phyloP scores from a whole-genome alignment of 2,888 invertebrate genomes.

The Nemoura dubitans region DNA sequence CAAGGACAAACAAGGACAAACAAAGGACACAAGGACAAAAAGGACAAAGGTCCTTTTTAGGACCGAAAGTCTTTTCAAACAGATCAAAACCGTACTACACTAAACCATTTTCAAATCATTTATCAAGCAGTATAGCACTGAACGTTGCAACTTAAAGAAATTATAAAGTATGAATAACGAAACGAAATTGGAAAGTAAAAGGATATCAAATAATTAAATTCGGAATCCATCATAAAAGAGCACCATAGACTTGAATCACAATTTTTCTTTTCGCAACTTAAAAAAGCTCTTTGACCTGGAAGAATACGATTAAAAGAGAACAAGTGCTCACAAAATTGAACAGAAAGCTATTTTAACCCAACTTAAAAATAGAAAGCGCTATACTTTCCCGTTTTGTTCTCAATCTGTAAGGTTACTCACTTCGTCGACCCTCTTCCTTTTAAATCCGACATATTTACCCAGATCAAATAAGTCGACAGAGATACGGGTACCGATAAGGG shows the following conservation, averaged over 20 bases:
- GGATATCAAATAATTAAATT: background rate
- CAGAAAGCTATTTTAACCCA: background rate
- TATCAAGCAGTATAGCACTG: too few species aligned
- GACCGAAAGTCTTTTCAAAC: too few species aligned
- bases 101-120: too few species aligned
- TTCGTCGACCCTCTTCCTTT: background rate
- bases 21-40: too few species aligned
- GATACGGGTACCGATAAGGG: background rate
- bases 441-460: background rate
- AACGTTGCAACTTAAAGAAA: background rate
- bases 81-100: too few species aligned
- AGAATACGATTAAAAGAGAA: background rate
- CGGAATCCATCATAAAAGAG: background rate
- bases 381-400: background rate
- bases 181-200: constrained; percentile 4
- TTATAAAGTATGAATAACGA: background rate
- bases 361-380: background rate
- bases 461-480: background rate
- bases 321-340: background rate
- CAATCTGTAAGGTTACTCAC: background rate
- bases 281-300: constrained; percentile 9
- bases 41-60: too few species aligned
- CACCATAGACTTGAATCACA: background rate
- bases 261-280: background rate
- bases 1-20: too few species aligned